Conservation (phyloP, 2,797 vertebrate species). For the Microctenopoma steveboyesi region DNA sequence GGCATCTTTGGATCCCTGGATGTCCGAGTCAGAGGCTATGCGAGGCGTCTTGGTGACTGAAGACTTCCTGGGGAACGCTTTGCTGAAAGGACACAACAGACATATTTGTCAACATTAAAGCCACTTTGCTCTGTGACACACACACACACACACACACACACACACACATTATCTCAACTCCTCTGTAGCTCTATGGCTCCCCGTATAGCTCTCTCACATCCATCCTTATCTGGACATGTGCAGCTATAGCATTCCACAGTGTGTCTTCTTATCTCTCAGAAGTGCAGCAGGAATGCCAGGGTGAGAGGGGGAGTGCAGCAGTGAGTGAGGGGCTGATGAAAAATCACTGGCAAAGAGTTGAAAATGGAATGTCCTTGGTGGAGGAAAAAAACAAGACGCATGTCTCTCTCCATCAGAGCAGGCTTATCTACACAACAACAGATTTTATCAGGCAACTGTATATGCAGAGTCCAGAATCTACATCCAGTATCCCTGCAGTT, state of each 20-base stretch:
- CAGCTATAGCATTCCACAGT: slow-evolving; percentile 67
- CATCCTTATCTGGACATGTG: slow-evolving; percentile 67
- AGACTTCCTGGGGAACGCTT: slow-evolving; percentile 79
- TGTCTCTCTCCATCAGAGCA: slow-evolving; percentile 29
- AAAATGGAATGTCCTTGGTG: slow-evolving; percentile 57
- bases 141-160: neutral
- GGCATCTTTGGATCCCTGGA: slow-evolving; percentile 97
- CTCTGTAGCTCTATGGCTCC: slow-evolving; percentile 1
- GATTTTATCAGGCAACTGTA: slow-evolving; percentile 34
- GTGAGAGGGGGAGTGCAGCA: slow-evolving; percentile 38
- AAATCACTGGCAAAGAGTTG: slow-evolving; percentile 53
- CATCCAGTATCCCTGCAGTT: neutral
- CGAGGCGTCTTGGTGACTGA: slow-evolving; percentile 85
- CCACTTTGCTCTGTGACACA: neutral
- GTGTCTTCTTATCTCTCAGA: slow-evolving; percentile 73
- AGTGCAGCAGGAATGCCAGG: slow-evolving; percentile 70
- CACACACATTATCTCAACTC: slow-evolving; percentile 12
- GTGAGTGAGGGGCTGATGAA: slow-evolving; percentile 61
- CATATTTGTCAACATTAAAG: slow-evolving; percentile 9
- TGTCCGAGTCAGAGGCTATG: slow-evolving; percentile 92
- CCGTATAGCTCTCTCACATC: slow-evolving; percentile 13
- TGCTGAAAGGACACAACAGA: slow-evolving; percentile 55
- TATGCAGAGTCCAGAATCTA: neutral
- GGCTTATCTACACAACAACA: slow-evolving; percentile 28
- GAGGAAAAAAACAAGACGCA: slow-evolving; percentile 14